Evolutionary conservation across 2,113 vertebrate genomes (phyloP).

Genomic region (Ahaetulla prasina): DNA sequence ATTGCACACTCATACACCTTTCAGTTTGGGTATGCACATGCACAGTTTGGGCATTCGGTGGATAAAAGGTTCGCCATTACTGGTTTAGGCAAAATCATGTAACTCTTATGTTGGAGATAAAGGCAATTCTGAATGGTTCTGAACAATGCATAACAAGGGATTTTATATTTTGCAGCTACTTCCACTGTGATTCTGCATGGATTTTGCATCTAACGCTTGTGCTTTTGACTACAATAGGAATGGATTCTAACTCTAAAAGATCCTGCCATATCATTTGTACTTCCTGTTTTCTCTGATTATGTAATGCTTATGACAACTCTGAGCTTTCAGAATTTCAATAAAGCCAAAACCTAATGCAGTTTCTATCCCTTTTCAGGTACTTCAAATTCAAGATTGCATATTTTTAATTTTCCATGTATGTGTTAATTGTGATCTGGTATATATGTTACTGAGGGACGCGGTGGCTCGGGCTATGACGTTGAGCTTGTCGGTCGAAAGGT

Average conservation of each 20-base stretch:
- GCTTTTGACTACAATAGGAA: neutral
- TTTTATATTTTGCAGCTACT: neutral
- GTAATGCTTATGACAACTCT: conserved; percentile 1
- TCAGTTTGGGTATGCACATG: too few species aligned
- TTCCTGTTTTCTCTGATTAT: neutral
- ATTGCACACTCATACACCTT: too few species aligned
- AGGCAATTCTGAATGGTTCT: neutral
- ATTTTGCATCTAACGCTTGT: neutral
- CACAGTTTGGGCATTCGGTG: too few species aligned
- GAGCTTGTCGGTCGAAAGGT: too few species aligned
- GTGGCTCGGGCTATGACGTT: too few species aligned
- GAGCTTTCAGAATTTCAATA: conserved; percentile 13
- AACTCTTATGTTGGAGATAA: neutral
- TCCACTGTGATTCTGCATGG: neutral
- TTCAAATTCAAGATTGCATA: neutral
- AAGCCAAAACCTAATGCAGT: neutral
- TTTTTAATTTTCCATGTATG: neutral
- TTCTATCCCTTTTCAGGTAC: neutral
- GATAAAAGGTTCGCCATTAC: too few species aligned
- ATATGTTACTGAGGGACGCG: neutral
- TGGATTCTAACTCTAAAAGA: neutral
- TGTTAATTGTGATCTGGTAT: neutral
- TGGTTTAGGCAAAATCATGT: neutral
- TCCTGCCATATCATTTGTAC: neutral
- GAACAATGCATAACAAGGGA: neutral